Conservation (phyloP, 2,113 vertebrate genomes). For the Dryoscopus gambensis region DNA sequence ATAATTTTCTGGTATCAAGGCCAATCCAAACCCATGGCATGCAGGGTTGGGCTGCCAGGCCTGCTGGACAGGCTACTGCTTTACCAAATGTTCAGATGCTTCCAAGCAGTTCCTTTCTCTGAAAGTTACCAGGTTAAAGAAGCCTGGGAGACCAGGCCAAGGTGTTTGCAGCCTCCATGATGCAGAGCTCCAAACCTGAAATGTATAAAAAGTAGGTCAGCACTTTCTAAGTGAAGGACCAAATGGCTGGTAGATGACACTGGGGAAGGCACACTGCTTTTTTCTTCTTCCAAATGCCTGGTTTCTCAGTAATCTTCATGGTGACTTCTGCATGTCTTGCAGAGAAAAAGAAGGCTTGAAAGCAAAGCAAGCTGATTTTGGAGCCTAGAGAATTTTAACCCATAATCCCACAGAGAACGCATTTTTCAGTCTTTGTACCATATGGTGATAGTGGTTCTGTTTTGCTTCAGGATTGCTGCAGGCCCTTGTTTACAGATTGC, state of each 20-base stretch:
- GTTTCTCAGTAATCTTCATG: not conserved
- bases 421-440: not conserved
- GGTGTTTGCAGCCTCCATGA: not conserved
- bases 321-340: not conserved
- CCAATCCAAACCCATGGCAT: not conserved
- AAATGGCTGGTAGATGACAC: not conserved
- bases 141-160: not conserved
- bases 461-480: not conserved
- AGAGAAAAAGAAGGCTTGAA: not conserved
- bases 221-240: not conserved
- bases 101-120: not conserved
- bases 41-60: not conserved
- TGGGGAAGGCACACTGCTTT: not conserved
- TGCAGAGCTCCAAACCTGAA: not conserved
- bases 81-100: not conserved
- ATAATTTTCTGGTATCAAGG: not conserved
- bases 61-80: not conserved
- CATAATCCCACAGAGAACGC: not conserved
- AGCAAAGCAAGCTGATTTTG: not conserved
- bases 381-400: not conserved
- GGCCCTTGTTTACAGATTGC: not conserved
- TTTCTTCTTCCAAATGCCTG: not conserved
- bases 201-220: not conserved
- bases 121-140: not conserved
- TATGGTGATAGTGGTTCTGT: not conserved